Evolutionary conservation across 2,797 vertebrate genomes (phyloP), one percentile per base, ranked within the genome.

Genomic region (Pelodytes ibericus): DNA sequence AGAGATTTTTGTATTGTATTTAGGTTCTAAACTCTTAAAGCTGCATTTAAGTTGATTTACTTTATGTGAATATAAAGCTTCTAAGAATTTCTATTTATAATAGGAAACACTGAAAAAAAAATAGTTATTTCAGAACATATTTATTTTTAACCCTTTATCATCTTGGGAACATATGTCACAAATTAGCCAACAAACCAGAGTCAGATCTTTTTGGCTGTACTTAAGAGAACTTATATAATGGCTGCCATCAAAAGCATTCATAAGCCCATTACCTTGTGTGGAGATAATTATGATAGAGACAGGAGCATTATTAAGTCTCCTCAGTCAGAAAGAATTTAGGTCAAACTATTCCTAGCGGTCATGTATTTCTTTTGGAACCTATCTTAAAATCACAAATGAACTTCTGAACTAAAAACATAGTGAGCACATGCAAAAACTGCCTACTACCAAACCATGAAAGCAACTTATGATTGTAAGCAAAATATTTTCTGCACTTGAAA

Each of bases 261-360:
- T 59, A 67, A 74, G 63, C 72, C 33, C 39, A 49, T 67, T 74
- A 58, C 44, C 63, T 56, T 16, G 71, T 22, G 53, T 67, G 26
- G 51, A 30, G 72, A 47, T 20, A 31, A 66, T 59, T 47, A 74
- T 41, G n/a, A 47, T 30, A 58, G 26, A 66, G 24, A 47, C 33
- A 44, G 22, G 18, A 41, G 63, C 36, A 66, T 67, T 64, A 60
- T 33, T 49, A 26, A 6, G 57, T 59, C 72, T 67, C 33, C 72
- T 74, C 33, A 57, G 72, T 60, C 53, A 74, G 15, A 59, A 59
- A 66, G 44, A 33, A 62, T 62, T 39, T 33, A 3, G 8, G 9
- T 62, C 60, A 62, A 47, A 47, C 44, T 47, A 15, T 47, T 47
- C 44, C 13, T 47, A 47, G 18, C 18, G 44, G 44, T 47, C 2